Evolutionary conservation across 2,888 invertebrate species (phyloP), one percentile per base, ranked within the genome.

Genomic region (Lydus trimaculatus): DNA sequence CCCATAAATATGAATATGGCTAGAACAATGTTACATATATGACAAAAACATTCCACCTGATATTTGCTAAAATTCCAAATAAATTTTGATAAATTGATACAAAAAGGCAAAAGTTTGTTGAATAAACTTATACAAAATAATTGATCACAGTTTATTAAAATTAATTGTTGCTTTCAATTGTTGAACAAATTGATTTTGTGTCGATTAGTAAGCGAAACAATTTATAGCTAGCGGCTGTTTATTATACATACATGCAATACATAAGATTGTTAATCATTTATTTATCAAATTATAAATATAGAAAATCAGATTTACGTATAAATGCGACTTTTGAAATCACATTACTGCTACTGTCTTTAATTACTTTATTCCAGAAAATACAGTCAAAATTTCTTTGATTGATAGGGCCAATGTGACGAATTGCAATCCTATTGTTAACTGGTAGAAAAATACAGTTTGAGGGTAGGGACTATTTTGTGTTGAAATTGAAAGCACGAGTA

Each of bases 121-220:
- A n/a, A n/a, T n/a, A n/a, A n/a, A n/a, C n/a, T 43, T 43, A 48
- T 9, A 23, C 4, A 17, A 17, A 43, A 5, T 20, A 23, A 48
- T 48, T 20, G 48, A 20, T 20, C 20, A 20, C 20, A 48, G 9
- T 11, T 8, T 9, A 20, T 48, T 48, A 48, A 1, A 48, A 48
- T 48, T 48, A 48, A 48, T 48, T 48, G 20, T 48, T 20, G 20
- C 20, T 48, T 48, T 48, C 20, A 48, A 48, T 20, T 48, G 48
- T 48, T 48, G 20, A 48, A 48, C 48, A 48, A 48, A 48, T 48
- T 48, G 48, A 48, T 48, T 48, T 48, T 48, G 48, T 20, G 48
- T 48, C 48, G 48, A 48, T 48, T 48, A 48, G 11, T 48, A 11
- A 48, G 20, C 48, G 48, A 48, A 48, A 48, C 48, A 20, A 8